Percentiles rank a stretch among this genome's conserved stretches.
These are phyloP conservation scores for Steinernema carpocapsae DNA, from an alignment of 2,888 invertebrate genomes.

Conservation along the genomic window DNA sequence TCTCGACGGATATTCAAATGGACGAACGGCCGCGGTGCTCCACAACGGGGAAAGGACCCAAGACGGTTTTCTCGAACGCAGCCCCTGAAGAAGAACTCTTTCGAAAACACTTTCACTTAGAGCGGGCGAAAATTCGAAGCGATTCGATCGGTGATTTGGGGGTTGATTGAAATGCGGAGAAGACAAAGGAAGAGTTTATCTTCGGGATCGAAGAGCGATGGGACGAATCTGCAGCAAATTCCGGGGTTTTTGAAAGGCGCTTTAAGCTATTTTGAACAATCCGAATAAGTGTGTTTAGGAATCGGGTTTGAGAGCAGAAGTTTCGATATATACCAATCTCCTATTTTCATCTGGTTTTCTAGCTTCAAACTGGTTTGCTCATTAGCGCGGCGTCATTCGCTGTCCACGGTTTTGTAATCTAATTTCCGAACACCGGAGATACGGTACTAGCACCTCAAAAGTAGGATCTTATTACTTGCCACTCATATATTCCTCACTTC, in stretches of 20 bases:
- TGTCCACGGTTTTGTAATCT: too few species aligned
- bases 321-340: too few species aligned
- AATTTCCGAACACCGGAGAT: too few species aligned
- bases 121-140: neutral
- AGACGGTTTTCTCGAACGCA: neutral
- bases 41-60: constrained; percentile 8
- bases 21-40: neutral
- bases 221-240: neutral
- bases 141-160: constrained; percentile 1
- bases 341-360: too few species aligned
- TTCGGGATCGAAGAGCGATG: neutral
- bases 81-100: neutral
- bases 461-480: too few species aligned
- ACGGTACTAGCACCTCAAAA: too few species aligned
- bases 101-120: constrained; percentile 9
- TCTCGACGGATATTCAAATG: constrained; percentile 19
- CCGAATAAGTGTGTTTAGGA: too few species aligned
- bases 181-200: neutral
- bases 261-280: too few species aligned
- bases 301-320: too few species aligned
- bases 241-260: neutral
- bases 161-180: neutral
- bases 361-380: too few species aligned
- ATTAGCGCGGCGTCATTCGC: too few species aligned
- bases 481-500: too few species aligned